Evolutionary conservation across 2,797 vertebrate species (phyloP).

Genomic region (Carapus acus): DNA sequence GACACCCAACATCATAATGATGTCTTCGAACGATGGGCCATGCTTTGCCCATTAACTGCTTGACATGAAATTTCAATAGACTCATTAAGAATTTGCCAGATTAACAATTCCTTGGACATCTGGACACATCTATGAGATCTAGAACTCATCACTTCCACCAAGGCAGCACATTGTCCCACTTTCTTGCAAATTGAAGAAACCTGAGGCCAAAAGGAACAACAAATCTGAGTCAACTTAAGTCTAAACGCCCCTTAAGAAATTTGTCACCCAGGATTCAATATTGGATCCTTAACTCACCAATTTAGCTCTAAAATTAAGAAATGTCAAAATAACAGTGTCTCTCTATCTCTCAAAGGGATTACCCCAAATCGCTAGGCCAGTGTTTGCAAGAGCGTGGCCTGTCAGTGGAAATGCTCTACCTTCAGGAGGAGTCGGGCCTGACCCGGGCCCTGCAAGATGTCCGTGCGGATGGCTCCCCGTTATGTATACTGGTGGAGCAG

Average conservation of each 20-base stretch:
- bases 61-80: no score
- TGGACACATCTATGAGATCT: slow-evolving; percentile 7
- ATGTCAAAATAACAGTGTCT: slow-evolving; percentile 68
- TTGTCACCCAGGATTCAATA: slow-evolving; percentile 20
- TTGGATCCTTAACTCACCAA: slow-evolving; percentile 33
- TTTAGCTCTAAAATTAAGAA: slow-evolving; percentile 35
- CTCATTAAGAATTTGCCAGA: no score
- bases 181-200: slow-evolving; percentile 1
- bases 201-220: slow-evolving; percentile 2
- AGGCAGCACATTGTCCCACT: slow-evolving; percentile 1
- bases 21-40: no score
- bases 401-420: slow-evolving; percentile 78
- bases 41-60: no score
- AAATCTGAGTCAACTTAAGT: neutral
- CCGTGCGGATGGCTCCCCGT: slow-evolving; percentile 74
- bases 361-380: slow-evolving; percentile 75
- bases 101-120: no score
- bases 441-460: slow-evolving; percentile 76
- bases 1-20: no score
- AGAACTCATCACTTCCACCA: neutral
- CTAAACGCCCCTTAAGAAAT: slow-evolving; percentile 18
- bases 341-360: slow-evolving; percentile 79
- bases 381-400: slow-evolving; percentile 76
- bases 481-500: slow-evolving; percentile 81
- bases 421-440: slow-evolving; percentile 72